Conservation (phyloP, 1,140 invertebrate species). For the Drosophila persimilis region DNA sequence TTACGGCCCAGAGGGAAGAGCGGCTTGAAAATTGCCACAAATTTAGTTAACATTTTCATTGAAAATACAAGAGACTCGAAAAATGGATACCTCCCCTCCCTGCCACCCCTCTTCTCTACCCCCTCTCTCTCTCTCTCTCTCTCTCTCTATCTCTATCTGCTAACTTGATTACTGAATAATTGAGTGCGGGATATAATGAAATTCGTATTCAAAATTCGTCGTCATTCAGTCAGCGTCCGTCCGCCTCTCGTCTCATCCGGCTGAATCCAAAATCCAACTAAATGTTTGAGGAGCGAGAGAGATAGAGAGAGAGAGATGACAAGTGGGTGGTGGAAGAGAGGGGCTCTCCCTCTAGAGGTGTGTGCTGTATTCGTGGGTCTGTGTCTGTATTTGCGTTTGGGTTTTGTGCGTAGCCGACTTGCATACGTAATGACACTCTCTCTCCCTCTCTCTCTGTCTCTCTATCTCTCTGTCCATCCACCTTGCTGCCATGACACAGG, state of each 20-base stretch:
- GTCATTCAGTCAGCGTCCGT: conserved; percentile 57
- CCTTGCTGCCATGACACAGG: not conserved
- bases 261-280: conserved; percentile 58
- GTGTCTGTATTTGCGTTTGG: conserved; percentile 61
- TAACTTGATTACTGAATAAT: conserved; percentile 80
- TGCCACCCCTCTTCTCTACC: not conserved
- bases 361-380: conserved; percentile 21
- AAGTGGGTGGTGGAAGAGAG: not conserved
- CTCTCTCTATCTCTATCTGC: not conserved
- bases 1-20: not conserved
- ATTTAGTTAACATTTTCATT: conserved; percentile 56
- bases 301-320: conserved; percentile 14
- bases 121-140: no score
- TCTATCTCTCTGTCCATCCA: conserved; percentile 1
- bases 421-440: conserved; percentile 68
- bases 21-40: conserved; percentile 51
- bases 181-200: conserved; percentile 78
- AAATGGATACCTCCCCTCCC: not conserved
- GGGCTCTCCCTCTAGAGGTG: conserved; percentile 27
- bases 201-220: conserved; percentile 81
- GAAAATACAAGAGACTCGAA: no score
- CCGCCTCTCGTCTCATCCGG: not conserved
- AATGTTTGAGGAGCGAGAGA: conserved; percentile 55
- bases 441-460: conserved; percentile 7
- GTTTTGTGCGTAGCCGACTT: conserved; percentile 66